phyloP scores from a whole-genome alignment of 2,797 vertebrate species.

The Mus spretus region DNA sequence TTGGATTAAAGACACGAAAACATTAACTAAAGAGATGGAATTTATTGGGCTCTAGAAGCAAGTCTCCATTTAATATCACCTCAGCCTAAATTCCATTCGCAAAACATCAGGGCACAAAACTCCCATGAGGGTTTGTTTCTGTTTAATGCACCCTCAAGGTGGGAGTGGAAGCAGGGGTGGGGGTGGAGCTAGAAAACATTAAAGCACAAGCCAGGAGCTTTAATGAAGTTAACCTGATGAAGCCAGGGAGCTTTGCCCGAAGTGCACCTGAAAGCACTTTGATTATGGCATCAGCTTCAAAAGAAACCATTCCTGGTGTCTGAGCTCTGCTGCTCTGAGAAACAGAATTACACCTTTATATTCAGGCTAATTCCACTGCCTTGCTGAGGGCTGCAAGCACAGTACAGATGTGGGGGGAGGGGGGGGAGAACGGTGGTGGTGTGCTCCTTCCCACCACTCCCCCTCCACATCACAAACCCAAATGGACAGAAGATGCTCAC shows the following conservation, averaged over 20 bases:
- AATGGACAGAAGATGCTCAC: constrained; percentile 37
- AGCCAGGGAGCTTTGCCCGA: constrained; percentile 85
- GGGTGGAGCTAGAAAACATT: constrained; percentile 84
- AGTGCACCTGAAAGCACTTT: constrained; percentile 88
- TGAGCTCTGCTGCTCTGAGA: constrained; percentile 84
- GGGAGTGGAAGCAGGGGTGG: neutral
- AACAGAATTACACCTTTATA: constrained; percentile 87
- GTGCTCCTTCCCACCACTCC: rapidly evolving
- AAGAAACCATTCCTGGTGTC: constrained; percentile 87
- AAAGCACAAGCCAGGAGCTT: constrained; percentile 87
- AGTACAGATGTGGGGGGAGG: constrained; percentile 55
- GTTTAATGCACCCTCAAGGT: constrained; percentile 84
- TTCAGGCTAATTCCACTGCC: constrained; percentile 86
- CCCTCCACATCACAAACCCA: neutral
- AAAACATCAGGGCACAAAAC: constrained; percentile 84
- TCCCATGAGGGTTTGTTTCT: constrained; percentile 82
- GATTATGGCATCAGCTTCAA: constrained; percentile 88
- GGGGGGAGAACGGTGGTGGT: neutral
- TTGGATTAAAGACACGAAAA: constrained; percentile 59
- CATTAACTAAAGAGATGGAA: constrained; percentile 45
- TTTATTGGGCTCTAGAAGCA: constrained; percentile 68
- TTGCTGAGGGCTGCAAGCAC: constrained; percentile 84
- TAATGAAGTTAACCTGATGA: constrained; percentile 91
- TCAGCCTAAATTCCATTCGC: constrained; percentile 76
- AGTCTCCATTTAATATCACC: constrained; percentile 67